A percentile compares a stretch with the other conserved stretches of the same genome.
Conservation (phyloP, 2,113 vertebrate species). For the Pardalotus punctatus region DNA sequence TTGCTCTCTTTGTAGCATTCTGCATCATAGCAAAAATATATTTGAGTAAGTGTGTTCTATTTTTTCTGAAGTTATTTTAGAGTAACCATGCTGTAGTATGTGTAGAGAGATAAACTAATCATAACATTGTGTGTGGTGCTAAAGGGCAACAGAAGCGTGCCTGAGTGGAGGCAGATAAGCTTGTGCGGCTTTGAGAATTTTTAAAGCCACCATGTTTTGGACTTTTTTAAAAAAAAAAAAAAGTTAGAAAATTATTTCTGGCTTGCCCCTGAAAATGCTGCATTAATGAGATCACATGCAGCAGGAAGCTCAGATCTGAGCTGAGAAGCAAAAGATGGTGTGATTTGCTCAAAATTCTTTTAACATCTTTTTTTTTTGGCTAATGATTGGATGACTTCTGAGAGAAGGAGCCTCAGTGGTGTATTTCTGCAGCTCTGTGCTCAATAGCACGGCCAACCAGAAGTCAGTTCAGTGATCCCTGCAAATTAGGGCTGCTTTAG, state of each 20-base stretch:
- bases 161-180: background rate
- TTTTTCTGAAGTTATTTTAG: background rate
- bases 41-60: background rate
- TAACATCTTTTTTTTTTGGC: background rate
- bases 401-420: background rate
- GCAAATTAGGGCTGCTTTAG: background rate
- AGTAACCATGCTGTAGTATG: background rate
- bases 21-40: background rate
- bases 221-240: background rate
- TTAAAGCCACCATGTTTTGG: background rate
- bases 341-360: background rate
- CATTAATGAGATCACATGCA: background rate
- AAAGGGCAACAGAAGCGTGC: background rate
- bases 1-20: background rate
- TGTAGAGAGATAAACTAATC: background rate
- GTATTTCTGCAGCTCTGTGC: background rate
- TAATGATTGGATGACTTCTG: background rate
- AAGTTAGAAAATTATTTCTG: background rate
- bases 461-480: background rate
- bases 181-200: background rate
- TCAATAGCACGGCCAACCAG: background rate
- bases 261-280: background rate
- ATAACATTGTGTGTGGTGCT: background rate
- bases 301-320: background rate
- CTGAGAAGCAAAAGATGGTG: background rate